These are phyloP conservation scores for Misgurnus mizolepis DNA, from an alignment of 2,113 vertebrate species.

Conservation along the genomic window DNA sequence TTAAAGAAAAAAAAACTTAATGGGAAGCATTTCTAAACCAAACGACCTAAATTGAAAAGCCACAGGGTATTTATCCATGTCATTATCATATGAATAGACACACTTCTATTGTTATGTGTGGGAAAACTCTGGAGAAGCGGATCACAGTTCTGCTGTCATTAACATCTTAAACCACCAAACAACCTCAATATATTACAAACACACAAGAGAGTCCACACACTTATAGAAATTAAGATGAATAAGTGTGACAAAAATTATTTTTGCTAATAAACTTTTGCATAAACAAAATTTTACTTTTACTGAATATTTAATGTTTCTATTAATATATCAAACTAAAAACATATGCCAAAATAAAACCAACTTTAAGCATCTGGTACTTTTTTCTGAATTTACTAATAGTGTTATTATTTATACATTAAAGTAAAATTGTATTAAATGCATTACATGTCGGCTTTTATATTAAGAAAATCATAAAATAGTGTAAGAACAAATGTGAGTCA, in stretches of 20 bases:
- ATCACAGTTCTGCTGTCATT: constrained; percentile 71
- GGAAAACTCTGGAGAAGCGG: constrained; percentile 69
- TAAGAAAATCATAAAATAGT: background rate
- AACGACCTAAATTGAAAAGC: too few relatives aligned
- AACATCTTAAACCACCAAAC: constrained; percentile 51
- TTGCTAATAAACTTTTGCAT: too few relatives aligned
- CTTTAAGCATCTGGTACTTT: background rate
- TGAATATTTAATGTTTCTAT: too few relatives aligned
- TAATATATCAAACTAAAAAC: background rate
- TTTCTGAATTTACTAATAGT: background rate
- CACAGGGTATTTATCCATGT: background rate
- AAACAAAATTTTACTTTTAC: too few relatives aligned
- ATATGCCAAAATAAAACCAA: background rate
- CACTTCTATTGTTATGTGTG: constrained; percentile 77
- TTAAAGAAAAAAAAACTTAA: too few relatives aligned
- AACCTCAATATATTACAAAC: background rate
- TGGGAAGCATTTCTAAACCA: too few relatives aligned
- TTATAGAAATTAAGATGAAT: background rate
- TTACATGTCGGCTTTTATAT: background rate
- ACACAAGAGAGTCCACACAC: constrained; percentile 43
- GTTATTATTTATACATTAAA: background rate
- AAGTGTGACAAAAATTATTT: background rate
- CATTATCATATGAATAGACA: constrained; percentile 75
- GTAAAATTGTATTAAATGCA: too few relatives aligned
- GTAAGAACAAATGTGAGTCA: background rate